phyloP scores from a whole-genome alignment of 2,888 invertebrate genomes.

The Alsophila aescularia region DNA sequence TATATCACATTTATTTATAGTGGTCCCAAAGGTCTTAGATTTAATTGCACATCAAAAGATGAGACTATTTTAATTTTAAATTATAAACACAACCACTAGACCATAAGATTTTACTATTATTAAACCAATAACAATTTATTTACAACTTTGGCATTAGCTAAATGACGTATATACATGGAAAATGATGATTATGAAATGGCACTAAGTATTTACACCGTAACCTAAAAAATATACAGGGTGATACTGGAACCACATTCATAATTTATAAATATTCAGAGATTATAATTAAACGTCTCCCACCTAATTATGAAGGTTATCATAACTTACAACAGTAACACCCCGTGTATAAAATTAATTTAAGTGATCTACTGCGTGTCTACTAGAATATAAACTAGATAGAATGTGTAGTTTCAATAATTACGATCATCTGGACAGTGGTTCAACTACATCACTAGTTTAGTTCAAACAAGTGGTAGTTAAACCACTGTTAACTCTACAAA shows the following conservation, averaged over 20 bases:
- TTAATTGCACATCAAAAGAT: constrained; percentile 46
- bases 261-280: constrained; percentile 1
- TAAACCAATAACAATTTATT: constrained; percentile 46
- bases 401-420: constrained; percentile 41
- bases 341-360: constrained; percentile 1
- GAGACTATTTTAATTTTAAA: constrained; percentile 33
- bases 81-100: constrained; percentile 63
- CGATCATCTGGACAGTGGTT: constrained; percentile 41
- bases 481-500: constrained; percentile 38
- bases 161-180: constrained; percentile 48
- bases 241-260: not conserved
- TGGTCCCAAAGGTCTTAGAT: constrained; percentile 39
- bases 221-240: constrained; percentile 18
- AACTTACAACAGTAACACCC: constrained; percentile 7
- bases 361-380: constrained; percentile 33
- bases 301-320: not conserved
- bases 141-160: constrained; percentile 82
- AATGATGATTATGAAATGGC: constrained; percentile 63
- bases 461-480: constrained; percentile 72
- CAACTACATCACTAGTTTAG: constrained; percentile 70
- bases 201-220: constrained; percentile 65
- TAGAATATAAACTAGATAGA: constrained; percentile 50
- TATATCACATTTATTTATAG: constrained; percentile 55
- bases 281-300: not conserved
- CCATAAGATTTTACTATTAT: constrained; percentile 38